Evolutionary conservation across 2,888 invertebrate genomes (phyloP).

Genomic region (Podotricha telesiphe): DNA sequence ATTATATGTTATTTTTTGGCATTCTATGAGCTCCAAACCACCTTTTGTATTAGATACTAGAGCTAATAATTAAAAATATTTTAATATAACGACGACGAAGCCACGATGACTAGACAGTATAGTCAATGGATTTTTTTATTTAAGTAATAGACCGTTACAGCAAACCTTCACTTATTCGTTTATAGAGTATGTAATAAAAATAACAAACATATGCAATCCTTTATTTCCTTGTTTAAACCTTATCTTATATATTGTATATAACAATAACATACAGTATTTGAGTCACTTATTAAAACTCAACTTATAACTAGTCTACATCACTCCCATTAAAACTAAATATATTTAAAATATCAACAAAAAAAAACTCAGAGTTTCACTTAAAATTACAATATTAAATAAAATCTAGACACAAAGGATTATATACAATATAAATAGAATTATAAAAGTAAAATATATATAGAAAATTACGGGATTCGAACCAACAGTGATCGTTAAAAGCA

Average conservation of each 20-base stretch:
- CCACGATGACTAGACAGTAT: no score
- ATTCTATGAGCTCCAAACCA: no score
- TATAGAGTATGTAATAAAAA: not conserved
- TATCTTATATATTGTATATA: slow-evolving; percentile 48
- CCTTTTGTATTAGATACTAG: no score
- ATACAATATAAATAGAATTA: slow-evolving; percentile 17
- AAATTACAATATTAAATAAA: slow-evolving; percentile 21
- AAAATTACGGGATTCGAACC: slow-evolving; percentile 2
- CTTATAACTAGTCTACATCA: slow-evolving; percentile 31
- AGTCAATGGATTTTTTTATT: no score
- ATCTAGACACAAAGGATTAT: not conserved
- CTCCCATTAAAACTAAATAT: slow-evolving; percentile 30
- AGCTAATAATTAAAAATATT: no score
- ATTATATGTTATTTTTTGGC: no score
- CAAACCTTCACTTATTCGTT: no score
- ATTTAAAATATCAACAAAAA: slow-evolving; percentile 14
- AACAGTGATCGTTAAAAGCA: not conserved
- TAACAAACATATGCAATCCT: slow-evolving; percentile 47
- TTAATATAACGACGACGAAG: no score
- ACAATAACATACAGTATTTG: slow-evolving; percentile 48
- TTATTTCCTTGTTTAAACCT: slow-evolving; percentile 52
- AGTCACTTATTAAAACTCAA: slow-evolving; percentile 50
- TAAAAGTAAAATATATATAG: slow-evolving; percentile 2
- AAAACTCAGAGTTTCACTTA: slow-evolving; percentile 27
- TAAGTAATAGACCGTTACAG: no score